Evolutionary conservation across 23 tunicate species (phyloP), one percentile per base, ranked within the genome.

Genomic region (Trididemnum clinides): DNA sequence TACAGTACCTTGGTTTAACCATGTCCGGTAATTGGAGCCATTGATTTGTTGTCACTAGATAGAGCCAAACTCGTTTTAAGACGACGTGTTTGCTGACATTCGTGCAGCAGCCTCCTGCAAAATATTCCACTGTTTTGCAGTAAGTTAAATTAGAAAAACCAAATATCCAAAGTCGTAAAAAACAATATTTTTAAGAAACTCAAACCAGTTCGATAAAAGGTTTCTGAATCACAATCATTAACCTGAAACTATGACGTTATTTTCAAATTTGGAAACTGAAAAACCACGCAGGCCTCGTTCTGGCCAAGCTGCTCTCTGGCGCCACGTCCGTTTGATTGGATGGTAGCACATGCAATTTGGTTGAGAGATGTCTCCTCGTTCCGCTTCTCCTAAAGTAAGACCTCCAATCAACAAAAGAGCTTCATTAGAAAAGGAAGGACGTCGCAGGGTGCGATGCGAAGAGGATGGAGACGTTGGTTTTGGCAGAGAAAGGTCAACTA

Each of bases 281-380:
- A 91, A 91, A 4, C 96, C 96, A 0, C 96, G 59, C 38, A 91
- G 63, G 1, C 91, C 85, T 28, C 96, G 71, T 91, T 91, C 96
- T 21, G 96, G 96, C 96, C 96, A 91, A 37, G 78, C 32, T 7
- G 91, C 51, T 64, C 44, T 59, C 2, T 30, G 25, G 50, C 81
- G 44, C 96, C 96, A 91, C 26, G 34, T 15, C 3, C 85, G 27
- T 28, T 69, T 65, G 33, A 71, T 29, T 6, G 91, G 91, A 28
- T 64, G 81, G 69, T 91, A 91, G 57, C 91, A 87, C 88, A 91
- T 82, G 0, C 82, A 84, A 36, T 91, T 91, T 29, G 96, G 91
- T 50, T 91, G 96, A 64, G 89, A 49, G 2, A 57, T 76, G 63
- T 91, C 96, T 21, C 91, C 96, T 28, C 91, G 54, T 64, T 91